Conservation (phyloP, 2,888 invertebrate species). For the Ceratothoa steindachneri region DNA sequence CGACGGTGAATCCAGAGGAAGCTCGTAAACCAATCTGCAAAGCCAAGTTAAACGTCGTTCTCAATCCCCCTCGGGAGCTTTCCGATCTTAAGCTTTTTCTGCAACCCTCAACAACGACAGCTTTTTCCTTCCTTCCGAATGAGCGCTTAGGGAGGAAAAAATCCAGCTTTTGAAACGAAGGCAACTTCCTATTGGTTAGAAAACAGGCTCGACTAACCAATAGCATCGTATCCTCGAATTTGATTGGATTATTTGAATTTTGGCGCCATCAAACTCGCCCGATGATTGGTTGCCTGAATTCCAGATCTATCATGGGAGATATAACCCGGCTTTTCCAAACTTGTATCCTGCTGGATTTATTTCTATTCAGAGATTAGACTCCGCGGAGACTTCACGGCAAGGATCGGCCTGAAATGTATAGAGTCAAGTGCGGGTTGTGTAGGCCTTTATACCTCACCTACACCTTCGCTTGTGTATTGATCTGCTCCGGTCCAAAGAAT, state of each 20-base stretch:
- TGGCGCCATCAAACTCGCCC: neutral
- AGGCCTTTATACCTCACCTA: constrained; percentile 1
- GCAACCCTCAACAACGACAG: constrained; percentile 12
- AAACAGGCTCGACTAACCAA: neutral
- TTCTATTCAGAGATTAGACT: constrained; percentile 10
- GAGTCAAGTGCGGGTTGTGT: constrained; percentile 12
- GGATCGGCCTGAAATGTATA: constrained; percentile 11
- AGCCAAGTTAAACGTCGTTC: neutral
- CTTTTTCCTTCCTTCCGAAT: neutral
- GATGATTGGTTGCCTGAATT: neutral
- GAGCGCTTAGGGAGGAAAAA: neutral
- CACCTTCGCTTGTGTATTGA: constrained; percentile 8
- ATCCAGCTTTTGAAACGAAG: neutral
- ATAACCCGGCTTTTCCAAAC: neutral
- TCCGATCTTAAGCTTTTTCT: constrained; percentile 1
- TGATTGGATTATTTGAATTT: constrained; percentile 8
- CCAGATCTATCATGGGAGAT: constrained; percentile 2
- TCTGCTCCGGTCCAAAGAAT: neutral
- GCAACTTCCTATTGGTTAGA: neutral
- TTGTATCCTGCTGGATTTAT: constrained; percentile 10
- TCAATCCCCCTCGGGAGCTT: neutral
- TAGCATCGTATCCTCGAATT: neutral
- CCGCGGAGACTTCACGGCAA: constrained; percentile 10
- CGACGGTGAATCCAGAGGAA: neutral
- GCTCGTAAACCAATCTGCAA: constrained; percentile 4